Base-by-base conservation (phyloP, 2,888 invertebrate genomes). In the Drosophila affinis region DNA sequence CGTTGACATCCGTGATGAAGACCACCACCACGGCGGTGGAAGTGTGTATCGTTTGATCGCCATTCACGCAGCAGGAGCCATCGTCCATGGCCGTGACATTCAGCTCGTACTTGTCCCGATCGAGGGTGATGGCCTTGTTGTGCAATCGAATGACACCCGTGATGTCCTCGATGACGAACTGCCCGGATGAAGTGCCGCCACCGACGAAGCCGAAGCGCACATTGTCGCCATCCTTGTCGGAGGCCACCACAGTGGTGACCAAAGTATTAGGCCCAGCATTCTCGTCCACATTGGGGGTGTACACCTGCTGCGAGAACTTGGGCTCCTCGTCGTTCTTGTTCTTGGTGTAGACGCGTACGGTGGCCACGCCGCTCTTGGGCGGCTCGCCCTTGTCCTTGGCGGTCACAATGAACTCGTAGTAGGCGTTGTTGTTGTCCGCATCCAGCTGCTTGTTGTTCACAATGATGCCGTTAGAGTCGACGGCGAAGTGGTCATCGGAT, bases 321-420 rank as follows among this genome's bases (percentile, higher is more conserved):
- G 99, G 99, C 90, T 98, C 97, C 92, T 99, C 98, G 90, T 99
- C 99, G 92, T 99, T 99, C 92, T 98, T 98, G 90, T 99, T 99
- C 90, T 98, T 98, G n/a, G 98, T 98, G 90, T 98, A 98, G 64
- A 99, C 95, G 65, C 98, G 94, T 17, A 99, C 98, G 0, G 98
- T 98, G 0, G 98, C 98, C 0, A 96, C 96, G 54, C 98, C 98
- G 0, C 97, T 97, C 91, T 97, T 97, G 0, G 97, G 94, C 0
- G 98, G 98, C 91, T 97, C 97, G 6, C 99, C 99, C 92, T 97
- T 97, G 91, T 99, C 99, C 91, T 96, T 97, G 9, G 98, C 98
- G 3, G 97, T 97, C 24, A 99, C 98, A 34, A 94, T 95, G 90
- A 99, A 98, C 91, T 99, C 98, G 90, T 98, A 98, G 92, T 98